Evolutionary conservation across 2,888 invertebrate genomes (phyloP).

Genomic region (Reticulitermes lucifugus): DNA sequence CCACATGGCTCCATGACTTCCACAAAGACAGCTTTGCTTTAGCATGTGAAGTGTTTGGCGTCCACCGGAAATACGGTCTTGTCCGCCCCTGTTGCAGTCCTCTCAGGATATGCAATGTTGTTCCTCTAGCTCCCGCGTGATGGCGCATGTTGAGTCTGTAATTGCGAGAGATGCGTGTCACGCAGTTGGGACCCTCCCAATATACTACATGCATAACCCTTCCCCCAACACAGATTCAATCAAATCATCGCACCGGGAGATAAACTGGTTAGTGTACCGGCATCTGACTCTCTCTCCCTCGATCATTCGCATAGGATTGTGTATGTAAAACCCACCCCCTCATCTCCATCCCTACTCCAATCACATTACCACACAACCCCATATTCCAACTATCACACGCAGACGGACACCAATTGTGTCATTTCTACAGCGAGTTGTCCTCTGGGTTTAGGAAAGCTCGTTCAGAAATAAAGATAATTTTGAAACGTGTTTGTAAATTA

Average conservation of each 20-base stretch:
- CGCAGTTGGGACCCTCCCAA: slow-evolving; percentile 33
- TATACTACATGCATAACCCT: slow-evolving; percentile 8
- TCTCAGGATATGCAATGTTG: not conserved
- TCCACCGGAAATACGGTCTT: not conserved
- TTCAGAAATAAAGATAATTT: not conserved
- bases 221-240: slow-evolving; percentile 43
- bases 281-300: slow-evolving; percentile 45
- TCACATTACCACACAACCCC: slow-evolving; percentile 27
- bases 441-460: not conserved
- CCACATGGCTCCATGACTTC: too few relatives aligned
- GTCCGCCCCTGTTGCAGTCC: not conserved
- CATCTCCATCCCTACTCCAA: slow-evolving; percentile 13
- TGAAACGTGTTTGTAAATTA: too few relatives aligned
- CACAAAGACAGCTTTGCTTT: too few relatives aligned
- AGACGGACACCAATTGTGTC: slow-evolving; percentile 24
- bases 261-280: slow-evolving; percentile 48
- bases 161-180: slow-evolving; percentile 40
- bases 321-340: slow-evolving; percentile 19
- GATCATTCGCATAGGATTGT: slow-evolving; percentile 20
- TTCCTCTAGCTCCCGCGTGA: not conserved
- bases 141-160: slow-evolving; percentile 26
- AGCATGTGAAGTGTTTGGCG: too few relatives aligned
- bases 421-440: not conserved
- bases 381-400: not conserved
- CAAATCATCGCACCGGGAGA: slow-evolving; percentile 50